Conservation (phyloP, 2,113 vertebrate genomes). For the Monopterus albus region DNA sequence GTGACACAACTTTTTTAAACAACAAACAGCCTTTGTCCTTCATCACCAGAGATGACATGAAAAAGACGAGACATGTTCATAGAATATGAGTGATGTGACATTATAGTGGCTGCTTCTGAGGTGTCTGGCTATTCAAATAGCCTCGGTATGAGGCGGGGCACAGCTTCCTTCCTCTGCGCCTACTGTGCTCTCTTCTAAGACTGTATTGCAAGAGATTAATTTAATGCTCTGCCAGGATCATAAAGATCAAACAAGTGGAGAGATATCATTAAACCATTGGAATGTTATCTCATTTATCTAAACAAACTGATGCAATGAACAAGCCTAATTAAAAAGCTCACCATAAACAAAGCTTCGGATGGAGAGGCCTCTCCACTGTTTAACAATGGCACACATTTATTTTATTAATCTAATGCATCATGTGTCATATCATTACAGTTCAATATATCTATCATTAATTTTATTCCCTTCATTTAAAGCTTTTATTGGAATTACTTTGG, state of each 20-base stretch:
- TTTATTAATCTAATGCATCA: slow-evolving; percentile 99
- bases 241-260: slow-evolving; percentile 97
- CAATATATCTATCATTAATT: slow-evolving; percentile 99
- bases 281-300: slow-evolving; percentile 97
- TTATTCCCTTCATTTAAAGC: slow-evolving; percentile 99
- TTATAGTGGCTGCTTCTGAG: slow-evolving; percentile 68
- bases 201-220: slow-evolving; percentile 91
- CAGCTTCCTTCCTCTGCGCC: slow-evolving; percentile 61
- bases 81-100: slow-evolving; percentile 68
- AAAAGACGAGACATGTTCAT: slow-evolving; percentile 62
- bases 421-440: slow-evolving; percentile 99
- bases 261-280: slow-evolving; percentile 93
- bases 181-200: slow-evolving; percentile 67
- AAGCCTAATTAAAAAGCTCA: slow-evolving; percentile 96
- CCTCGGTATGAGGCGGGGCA: slow-evolving; percentile 63
- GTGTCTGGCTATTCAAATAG: slow-evolving; percentile 64
- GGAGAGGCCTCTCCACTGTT: slow-evolving; percentile 77
- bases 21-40: slow-evolving; percentile 77
- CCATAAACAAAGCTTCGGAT: slow-evolving; percentile 92
- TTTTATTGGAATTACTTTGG: slow-evolving; percentile 99
- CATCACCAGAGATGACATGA: slow-evolving; percentile 70
- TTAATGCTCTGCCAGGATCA: slow-evolving; percentile 92
- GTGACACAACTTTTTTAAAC: slow-evolving; percentile 70
- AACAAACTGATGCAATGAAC: slow-evolving; percentile 96
- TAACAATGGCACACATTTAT: slow-evolving; percentile 94